A percentile compares a stretch with the other conserved stretches of the same genome.
phyloP scores from a whole-genome alignment of 2,888 invertebrate genomes.

The Phymatocera aterrima region DNA sequence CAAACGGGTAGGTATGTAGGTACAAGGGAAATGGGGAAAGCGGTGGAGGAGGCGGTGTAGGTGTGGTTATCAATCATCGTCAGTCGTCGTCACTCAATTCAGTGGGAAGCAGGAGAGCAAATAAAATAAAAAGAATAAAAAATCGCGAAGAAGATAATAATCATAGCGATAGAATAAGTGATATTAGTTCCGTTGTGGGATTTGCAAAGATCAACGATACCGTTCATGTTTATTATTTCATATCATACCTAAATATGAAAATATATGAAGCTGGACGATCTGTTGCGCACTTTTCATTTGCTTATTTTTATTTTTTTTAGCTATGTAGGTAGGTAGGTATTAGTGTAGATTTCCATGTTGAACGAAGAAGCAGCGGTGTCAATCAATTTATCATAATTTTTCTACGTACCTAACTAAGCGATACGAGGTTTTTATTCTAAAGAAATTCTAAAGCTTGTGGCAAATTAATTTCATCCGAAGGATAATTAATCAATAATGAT shows the following conservation, averaged over 20 bases:
- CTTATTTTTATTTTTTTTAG: neutral
- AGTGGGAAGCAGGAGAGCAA: too few relatives aligned
- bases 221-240: too few relatives aligned
- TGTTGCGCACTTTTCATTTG: neutral
- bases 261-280: neutral
- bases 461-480: constrained; percentile 9
- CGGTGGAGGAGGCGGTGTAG: too few relatives aligned
- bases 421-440: neutral
- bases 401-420: constrained; percentile 12
- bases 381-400: constrained; percentile 29
- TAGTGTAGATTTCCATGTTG: neutral
- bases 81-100: constrained; percentile 3
- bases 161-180: neutral
- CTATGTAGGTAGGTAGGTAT: too few relatives aligned
- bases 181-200: neutral
- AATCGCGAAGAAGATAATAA: neutral
- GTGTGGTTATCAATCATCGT: constrained; percentile 31
- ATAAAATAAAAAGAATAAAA: neutral
- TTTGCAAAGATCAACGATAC: constrained; percentile 3
- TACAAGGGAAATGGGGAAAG: too few relatives aligned
- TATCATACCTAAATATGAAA: too few relatives aligned
- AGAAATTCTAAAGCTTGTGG: neutral
- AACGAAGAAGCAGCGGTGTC: neutral
- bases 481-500: constrained; percentile 37
- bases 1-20: too few relatives aligned